phyloP scores from a whole-genome alignment of 2,113 vertebrate species.

The Callipepla squamata region DNA sequence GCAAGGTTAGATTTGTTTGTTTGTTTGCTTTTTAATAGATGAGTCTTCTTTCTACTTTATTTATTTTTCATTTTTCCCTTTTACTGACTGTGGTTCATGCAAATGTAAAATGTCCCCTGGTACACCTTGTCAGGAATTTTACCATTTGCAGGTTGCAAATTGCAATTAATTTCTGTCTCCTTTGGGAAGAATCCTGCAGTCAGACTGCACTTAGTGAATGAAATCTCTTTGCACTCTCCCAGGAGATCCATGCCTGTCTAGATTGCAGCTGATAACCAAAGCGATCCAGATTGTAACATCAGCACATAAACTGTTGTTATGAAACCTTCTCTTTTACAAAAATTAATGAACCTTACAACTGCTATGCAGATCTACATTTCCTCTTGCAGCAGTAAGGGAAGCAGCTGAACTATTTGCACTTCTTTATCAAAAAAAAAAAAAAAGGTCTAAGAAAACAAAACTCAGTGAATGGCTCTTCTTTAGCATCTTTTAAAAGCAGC shows the following conservation, averaged over 20 bases:
- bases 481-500: neutral
- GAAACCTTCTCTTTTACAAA: neutral
- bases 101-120: neutral
- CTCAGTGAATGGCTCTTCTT: neutral
- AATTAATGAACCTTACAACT: neutral
- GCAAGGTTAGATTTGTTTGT: no score
- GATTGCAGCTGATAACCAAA: neutral
- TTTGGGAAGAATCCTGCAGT: neutral
- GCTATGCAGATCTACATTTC: neutral
- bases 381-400: neutral
- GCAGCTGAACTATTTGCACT: neutral
- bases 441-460: neutral
- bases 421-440: neutral
- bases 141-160: neutral
- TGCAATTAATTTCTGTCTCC: neutral
- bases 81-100: neutral
- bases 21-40: neutral
- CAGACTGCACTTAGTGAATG: neutral
- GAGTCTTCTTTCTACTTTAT: neutral
- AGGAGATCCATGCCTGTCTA: neutral
- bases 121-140: neutral
- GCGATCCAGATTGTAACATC: neutral
- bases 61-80: neutral
- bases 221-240: slow-evolving; percentile 4
- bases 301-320: neutral